These are phyloP conservation scores for Carlito syrichta DNA, from an alignment of 2,113 vertebrate genomes.

Conservation along the genomic window DNA sequence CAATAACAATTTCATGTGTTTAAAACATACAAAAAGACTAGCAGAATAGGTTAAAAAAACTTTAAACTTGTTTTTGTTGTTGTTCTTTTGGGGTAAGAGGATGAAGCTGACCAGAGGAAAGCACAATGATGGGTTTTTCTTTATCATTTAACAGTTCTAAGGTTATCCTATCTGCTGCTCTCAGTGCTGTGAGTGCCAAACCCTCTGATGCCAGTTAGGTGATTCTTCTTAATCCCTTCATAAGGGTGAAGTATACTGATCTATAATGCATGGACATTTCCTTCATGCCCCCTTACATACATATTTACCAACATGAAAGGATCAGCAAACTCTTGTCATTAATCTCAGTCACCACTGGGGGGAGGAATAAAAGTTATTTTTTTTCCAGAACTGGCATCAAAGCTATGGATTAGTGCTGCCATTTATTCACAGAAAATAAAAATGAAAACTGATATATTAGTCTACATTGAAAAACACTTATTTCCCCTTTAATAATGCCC, in stretches of 20 bases:
- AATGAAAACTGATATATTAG: not conserved
- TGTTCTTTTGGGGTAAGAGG: not conserved
- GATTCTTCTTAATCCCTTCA: not conserved
- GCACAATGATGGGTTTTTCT: not conserved
- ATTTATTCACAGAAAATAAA: conserved; percentile 10
- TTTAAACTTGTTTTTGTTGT: not conserved
- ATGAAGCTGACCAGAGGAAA: not conserved
- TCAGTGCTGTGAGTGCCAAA: not conserved
- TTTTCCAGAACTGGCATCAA: not conserved
- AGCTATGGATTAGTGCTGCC: not conserved
- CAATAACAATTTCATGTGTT: not conserved
- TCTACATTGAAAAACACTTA: not conserved
- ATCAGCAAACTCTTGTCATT: not conserved
- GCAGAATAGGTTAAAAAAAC: not conserved
- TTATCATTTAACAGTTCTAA: not conserved
- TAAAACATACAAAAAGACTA: not conserved
- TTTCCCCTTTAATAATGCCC: not conserved
- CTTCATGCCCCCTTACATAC: not conserved
- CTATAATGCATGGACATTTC: not conserved
- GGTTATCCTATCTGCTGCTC: not conserved
- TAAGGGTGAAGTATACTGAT: not conserved
- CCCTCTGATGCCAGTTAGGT: not conserved
- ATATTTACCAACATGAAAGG: not conserved
- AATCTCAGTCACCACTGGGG: not conserved
- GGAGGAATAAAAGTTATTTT: not conserved